A percentile compares a stretch with the other conserved stretches of the same genome.
Evolutionary conservation across 2,888 invertebrate genomes (phyloP).

Genomic region (Adelognathus sp.): DNA sequence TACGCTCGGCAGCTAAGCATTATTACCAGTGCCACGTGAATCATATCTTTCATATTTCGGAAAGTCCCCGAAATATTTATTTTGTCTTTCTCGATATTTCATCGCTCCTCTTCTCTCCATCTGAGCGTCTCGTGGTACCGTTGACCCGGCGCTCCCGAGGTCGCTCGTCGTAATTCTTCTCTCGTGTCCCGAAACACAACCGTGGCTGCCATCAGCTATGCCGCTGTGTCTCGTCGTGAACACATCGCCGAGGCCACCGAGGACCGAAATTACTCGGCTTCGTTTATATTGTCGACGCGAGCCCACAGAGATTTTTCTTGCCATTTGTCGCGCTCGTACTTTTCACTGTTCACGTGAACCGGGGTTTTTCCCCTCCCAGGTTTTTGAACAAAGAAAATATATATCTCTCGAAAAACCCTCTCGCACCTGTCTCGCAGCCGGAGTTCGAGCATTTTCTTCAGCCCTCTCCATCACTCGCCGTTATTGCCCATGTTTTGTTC

Average conservation of each 20-base stretch:
- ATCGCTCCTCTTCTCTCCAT: constrained; percentile 29
- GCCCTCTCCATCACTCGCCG: neutral
- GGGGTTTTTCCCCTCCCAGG: constrained; percentile 29
- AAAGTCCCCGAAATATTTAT: constrained; percentile 2
- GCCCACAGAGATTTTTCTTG: constrained; percentile 38
- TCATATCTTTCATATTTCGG: neutral
- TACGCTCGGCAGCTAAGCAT: neutral
- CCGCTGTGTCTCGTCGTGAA: no score
- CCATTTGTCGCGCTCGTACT: neutral
- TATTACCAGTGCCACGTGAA: neutral
- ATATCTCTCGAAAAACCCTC: constrained; percentile 9
- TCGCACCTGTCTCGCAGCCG: constrained; percentile 38
- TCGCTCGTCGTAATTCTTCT: constrained; percentile 27
- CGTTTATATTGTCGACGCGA: constrained; percentile 43
- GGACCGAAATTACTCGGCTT: constrained; percentile 7
- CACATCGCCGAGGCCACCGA: no score
- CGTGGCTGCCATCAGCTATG: neutral
- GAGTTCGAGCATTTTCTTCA: constrained; percentile 7
- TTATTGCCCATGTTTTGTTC: neutral
- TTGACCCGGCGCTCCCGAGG: constrained; percentile 10
- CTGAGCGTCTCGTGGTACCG: constrained; percentile 8
- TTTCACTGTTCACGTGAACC: neutral
- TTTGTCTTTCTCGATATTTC: neutral
- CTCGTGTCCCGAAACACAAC: constrained; percentile 3
- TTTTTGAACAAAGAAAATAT: constrained; percentile 1